These are phyloP conservation scores for Girardia tigrina DNA, from an alignment of 2,888 invertebrate genomes.

Conservation along the genomic window DNA sequence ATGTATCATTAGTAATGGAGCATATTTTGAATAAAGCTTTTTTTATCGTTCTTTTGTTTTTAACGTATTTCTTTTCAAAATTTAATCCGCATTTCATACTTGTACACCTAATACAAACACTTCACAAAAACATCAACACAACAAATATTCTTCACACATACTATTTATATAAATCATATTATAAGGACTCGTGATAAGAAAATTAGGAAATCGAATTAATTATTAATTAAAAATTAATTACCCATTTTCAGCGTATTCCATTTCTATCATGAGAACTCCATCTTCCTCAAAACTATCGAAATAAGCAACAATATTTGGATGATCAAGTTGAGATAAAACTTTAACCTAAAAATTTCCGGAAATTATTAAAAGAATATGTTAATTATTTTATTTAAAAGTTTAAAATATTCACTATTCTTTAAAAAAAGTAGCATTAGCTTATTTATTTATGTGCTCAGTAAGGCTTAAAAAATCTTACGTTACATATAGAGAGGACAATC, in stretches of 20 bases:
- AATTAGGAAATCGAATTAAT: neutral
- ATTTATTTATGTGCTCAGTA: too few species aligned
- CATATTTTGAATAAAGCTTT: too few species aligned
- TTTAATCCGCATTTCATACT: too few species aligned
- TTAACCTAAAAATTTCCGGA: slow-evolving; percentile 40
- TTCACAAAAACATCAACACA: neutral
- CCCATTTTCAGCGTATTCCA: slow-evolving; percentile 67
- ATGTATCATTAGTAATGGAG: too few species aligned
- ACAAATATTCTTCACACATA: slow-evolving; percentile 12
- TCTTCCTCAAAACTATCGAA: slow-evolving; percentile 63
- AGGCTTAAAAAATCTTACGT: too few species aligned
- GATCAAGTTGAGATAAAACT: slow-evolving; percentile 60
- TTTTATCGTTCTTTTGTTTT: too few species aligned
- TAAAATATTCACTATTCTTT: too few species aligned
- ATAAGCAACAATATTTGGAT: slow-evolving; percentile 64
- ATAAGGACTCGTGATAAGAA: neutral
- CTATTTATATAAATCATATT: neutral
- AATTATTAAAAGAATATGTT: too few species aligned
- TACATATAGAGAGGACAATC: too few species aligned
- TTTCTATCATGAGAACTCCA: slow-evolving; percentile 61
- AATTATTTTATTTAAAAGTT: too few species aligned
- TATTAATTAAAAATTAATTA: slow-evolving; percentile 39
- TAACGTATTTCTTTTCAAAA: too few species aligned
- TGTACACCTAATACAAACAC: neutral
- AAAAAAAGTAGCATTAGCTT: too few species aligned